Evolutionary conservation across 2,888 invertebrate species (phyloP).

Genomic region (Chymomyza procnemis): DNA sequence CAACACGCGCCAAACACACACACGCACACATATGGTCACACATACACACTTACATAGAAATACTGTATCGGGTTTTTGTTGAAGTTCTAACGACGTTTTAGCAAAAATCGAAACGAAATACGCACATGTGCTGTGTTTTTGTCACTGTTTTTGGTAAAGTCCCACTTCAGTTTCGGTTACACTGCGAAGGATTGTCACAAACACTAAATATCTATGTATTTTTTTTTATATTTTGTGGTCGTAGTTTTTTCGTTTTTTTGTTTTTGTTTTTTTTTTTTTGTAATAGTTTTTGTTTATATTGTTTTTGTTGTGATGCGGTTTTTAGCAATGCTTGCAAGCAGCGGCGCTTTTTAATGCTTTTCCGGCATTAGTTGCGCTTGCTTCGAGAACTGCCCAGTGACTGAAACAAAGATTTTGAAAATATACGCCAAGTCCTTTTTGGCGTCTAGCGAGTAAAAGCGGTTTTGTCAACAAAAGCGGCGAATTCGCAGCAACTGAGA

Average conservation of each 20-base stretch:
- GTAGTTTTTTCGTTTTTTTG: not conserved
- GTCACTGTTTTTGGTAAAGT: slow-evolving; percentile 5
- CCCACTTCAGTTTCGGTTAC: slow-evolving; percentile 30
- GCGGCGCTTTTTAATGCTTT: not conserved
- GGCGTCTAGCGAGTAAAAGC: slow-evolving; percentile 17
- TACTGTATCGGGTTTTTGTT: slow-evolving; percentile 25
- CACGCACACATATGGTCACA: not conserved
- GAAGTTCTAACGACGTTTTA: not conserved
- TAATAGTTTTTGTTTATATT: slow-evolving; percentile 29
- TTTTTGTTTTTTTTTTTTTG: not conserved
- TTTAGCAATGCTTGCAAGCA: not conserved
- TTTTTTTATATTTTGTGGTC: not conserved
- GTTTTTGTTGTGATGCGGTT: slow-evolving; percentile 19
- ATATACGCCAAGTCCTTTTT: slow-evolving; percentile 51
- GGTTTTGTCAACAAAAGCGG: slow-evolving; percentile 52
- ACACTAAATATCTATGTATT: slow-evolving; percentile 26
- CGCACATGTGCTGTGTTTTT: slow-evolving; percentile 39
- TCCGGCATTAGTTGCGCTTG: slow-evolving; percentile 28
- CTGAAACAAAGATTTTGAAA: slow-evolving; percentile 36
- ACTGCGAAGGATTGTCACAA: slow-evolving; percentile 33
- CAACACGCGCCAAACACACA: slow-evolving; percentile 1
- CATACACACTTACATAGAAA: no score
- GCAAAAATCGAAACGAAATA: slow-evolving; percentile 54
- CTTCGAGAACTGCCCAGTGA: slow-evolving; percentile 50
- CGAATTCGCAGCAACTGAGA: slow-evolving; percentile 38